A percentile compares a stretch with the other conserved stretches of the same genome.
These are phyloP conservation scores for Machaerirhynchus nigripectus DNA, from an alignment of 2,113 vertebrate species.

Conservation along the genomic window DNA sequence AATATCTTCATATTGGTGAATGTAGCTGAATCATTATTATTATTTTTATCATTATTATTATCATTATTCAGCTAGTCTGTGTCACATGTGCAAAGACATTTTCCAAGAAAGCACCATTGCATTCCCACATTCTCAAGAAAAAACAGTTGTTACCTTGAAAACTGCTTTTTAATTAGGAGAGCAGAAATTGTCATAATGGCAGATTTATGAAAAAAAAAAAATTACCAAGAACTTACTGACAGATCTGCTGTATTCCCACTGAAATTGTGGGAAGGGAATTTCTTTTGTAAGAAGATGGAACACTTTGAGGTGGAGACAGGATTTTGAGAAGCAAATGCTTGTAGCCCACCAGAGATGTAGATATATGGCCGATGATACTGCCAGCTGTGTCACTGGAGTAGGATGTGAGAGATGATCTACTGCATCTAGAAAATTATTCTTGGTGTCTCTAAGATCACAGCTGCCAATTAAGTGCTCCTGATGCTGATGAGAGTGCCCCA, in stretches of 20 bases:
- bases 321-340: background rate
- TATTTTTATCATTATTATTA: background rate
- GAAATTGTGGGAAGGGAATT: background rate
- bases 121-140: conserved; percentile 6
- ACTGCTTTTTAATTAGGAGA: background rate
- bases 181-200: background rate
- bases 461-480: background rate
- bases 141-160: background rate
- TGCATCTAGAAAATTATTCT: background rate
- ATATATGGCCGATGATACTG: accelerated
- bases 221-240: background rate
- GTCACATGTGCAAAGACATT: background rate
- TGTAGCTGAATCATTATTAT: background rate
- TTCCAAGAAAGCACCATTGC: background rate
- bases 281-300: background rate
- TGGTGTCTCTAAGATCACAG: background rate
- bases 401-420: background rate
- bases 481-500: background rate
- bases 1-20: background rate
- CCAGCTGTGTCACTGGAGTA: background rate
- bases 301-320: background rate
- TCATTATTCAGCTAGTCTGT: background rate
- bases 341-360: background rate
- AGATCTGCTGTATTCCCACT: background rate
- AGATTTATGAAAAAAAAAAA: background rate